Base-by-base conservation (phyloP, 2,113 vertebrate genomes). In the Aspiorhynchus laticeps region DNA sequence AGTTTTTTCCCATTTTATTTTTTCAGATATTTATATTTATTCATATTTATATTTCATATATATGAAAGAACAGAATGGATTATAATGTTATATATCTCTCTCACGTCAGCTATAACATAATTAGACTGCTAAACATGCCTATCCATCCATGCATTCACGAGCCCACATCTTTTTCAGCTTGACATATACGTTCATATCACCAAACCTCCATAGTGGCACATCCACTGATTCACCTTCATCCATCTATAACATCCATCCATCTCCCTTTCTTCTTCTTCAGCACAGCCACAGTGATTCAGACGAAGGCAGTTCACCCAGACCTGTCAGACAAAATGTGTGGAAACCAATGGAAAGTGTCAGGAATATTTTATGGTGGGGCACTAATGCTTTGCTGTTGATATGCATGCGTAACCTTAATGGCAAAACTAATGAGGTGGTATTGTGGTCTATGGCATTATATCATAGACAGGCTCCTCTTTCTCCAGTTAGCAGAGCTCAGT, bases 391-490 rank as follows among this genome's bases (percentile, higher is more conserved):
- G 59, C 43, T 74, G 61, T 12, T 36, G 38, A 85, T 48, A 38
- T 31, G 75, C 59, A 74, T 80, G 28, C 31, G 26, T 69, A 28
- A 88, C 17, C 5, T 12, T 76, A 41, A 65, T 46, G 17, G 85
- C 46, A 59, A 61, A 84, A 71, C 48, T 31, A 85, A 31, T 31
- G 9, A n/a, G 82, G 74, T 53, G 38, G 48, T 74, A 59, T 74
- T 46, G 15, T 74, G 61, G 36, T 51, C 5, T 88, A 19, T 43
- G 1, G 38, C 17, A 46, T 81, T 43, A 67, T 12, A 43, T 65
- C 31, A 36, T 36, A 85, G n/a, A 81, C 7, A 61, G 36, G 46
- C 21, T 24, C 67, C 46, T 85, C 36, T 83, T 61, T 83, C 56
- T 75, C n/a, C 9, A 33, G 38, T n/a, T 33, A 24, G 28, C 28